Base-by-base conservation (phyloP, 2,888 invertebrate species). In the Mythimna lalbum region DNA sequence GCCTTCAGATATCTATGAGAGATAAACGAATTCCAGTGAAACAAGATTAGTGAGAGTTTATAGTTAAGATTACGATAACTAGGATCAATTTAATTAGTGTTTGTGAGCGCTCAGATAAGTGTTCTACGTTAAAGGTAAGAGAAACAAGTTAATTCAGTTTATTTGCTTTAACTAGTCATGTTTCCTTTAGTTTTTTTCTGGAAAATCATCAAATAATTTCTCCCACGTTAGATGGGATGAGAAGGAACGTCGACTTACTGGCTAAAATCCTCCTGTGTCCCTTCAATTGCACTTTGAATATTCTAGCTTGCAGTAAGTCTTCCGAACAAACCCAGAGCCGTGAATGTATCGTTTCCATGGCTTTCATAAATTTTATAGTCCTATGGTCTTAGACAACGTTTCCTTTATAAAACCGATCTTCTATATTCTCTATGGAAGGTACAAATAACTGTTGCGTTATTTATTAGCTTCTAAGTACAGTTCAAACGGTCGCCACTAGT, bases 1-100 rank as follows among this genome's bases (percentile, higher is more conserved):
- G 94, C 84, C 78, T 93, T 89, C 83, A 83, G 77, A 84, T 84
- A 81, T 82, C 78, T 82, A 77, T 60, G 52, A 68, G 68, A 76
- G 64, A 76, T 78, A 81, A 71, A 62, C 50, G 23, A 66, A 63
- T 70, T 68, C 65, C 57, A 62, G 66, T 80, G 60, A 31, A 63
- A 74, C 56, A 61, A 62, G 56, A 62, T 63, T 49, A 76, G 73
- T 68, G 69, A 68, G 63, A 70, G 66, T 71, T 73, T 64, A 55
- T 31, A 73, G 63, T 61, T 68, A 56, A 74, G 39, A 31, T 59
- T 21, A 21, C 1, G 27, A 36, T 64, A 56, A 68, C 23, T 23
- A 17, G 36, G 55, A 49, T 60, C 57, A 59, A 55, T 53, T 72
- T 62, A 70, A 72, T 69, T 62, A 63, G 66, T 81, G 72, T 72